Evolutionary conservation across 2,797 vertebrate species (phyloP), one percentile per base, ranked within the genome.

Genomic region (Pangasius djambal): DNA sequence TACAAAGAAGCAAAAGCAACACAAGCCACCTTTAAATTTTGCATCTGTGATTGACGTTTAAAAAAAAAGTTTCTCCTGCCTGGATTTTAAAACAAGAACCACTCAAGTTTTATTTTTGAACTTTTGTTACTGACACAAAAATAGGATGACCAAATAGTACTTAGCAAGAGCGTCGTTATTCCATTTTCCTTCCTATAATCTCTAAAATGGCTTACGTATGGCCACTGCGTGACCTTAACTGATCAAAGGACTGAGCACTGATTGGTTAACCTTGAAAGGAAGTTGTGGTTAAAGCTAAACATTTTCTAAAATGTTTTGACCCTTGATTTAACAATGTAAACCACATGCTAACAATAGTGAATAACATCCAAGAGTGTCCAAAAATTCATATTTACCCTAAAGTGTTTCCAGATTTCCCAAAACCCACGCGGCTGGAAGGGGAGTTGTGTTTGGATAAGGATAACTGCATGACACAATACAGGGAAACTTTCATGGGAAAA

Each of bases 121-220:
- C 70, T 74, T 44, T 8, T 74, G 18, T 1, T 18, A 6, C 31
- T 77, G 74, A 28, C 40, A n/a, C 6, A n/a, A 52, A 52, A 78
- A 31, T 1, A 59, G 31, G 16, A 81, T 34, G 78, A 57, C 1
- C 18, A 6, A 25, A 82, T 25, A 15, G 9, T 25, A 40, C 79
- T 28, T 28, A 83, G 4, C n/a, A 10, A 57, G 77, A 28, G 57
- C 61, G 55, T 78, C 77, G 44, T 85, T 67, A 25, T 55, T 78
- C 69, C 52, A 44, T 90, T 85, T 70, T 31, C 34, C 40, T 75
- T 77, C 77, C 69, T 88, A 78, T 87, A 88, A 90, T 90, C 88
- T 50, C 7, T 34, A 22, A 69, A 84, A 84, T 84, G 44, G 72
- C 34, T 89, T 48, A 77, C 88, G 79, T 59, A 59, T 74, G 89